Base-by-base conservation (phyloP, 2,888 invertebrate genomes). In the Mayetiola destructor region DNA sequence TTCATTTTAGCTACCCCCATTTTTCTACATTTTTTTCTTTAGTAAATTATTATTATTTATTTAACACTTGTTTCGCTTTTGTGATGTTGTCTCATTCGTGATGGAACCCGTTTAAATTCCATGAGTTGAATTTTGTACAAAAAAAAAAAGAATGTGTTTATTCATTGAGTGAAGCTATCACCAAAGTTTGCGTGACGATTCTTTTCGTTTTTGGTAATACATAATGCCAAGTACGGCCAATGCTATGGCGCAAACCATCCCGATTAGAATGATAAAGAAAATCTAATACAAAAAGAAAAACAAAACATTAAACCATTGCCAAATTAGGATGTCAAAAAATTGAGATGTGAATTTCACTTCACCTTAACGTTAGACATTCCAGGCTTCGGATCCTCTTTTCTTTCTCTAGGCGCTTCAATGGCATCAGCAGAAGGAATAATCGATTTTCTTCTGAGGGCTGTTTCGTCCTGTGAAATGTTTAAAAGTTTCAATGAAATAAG, bases 191-290 rank as follows among this genome's bases (percentile, higher is more conserved):
- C 91, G 79, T 59, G 84, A 84, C 62, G 88, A 85, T 68, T 92
- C 90, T 68, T 90, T 88, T 59, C 87, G 83, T 68, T 94, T 94
- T 69, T 93, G 91, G 70, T 94, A 94, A 70, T 90, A 86, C 78
- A 94, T 87, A 60, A 95, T 86, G 29, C 88, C 93, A 57, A 94
- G 80, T 3, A 94, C 87, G 0, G 88, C 84, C 61, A 87, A 80
- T 0, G 85, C 88, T 42, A 90, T 85, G 10, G 94, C 72, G 2
- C 85, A 85, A 27, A 96, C 77, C 56, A 94, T 83, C 14, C 86
- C 85, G 56, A 87, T 77, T 63, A 97, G 77, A 75, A 96, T 84
- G 60, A 92, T 78, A 2, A 94, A 76, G 73, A 96, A 92, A 56
- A 94, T 82, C 71, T 58, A 16, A 30, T 21, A 10, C 2, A 10